phyloP scores from a whole-genome alignment of 2,113 vertebrate genomes.

The Callospermophilus lateralis region DNA sequence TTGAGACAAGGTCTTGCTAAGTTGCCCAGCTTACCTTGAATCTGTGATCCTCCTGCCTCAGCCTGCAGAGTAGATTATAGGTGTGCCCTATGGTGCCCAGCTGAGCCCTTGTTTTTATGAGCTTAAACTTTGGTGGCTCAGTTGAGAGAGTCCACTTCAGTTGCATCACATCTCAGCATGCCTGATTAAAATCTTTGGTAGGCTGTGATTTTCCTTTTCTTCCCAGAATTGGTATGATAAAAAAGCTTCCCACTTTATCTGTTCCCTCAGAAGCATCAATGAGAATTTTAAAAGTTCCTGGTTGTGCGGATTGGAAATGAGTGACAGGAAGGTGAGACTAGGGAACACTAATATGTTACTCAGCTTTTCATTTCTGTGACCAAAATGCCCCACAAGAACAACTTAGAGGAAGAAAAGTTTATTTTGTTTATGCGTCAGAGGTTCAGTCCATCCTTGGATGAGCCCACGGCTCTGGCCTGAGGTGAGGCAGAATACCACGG shows the following conservation, averaged over 20 bases:
- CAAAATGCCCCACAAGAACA: too few relatives aligned
- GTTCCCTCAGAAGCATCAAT: background rate
- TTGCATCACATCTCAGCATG: background rate
- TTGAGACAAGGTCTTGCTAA: too few relatives aligned
- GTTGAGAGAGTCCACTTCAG: background rate
- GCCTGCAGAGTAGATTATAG: too few relatives aligned
- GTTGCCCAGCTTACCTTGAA: too few relatives aligned
- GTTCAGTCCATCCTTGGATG: too few relatives aligned
- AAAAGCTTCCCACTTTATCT: background rate
- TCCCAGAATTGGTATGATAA: background rate
- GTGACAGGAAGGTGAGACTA: background rate
- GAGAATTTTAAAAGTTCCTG: background rate
- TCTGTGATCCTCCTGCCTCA: too few relatives aligned
- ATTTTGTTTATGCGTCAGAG: too few relatives aligned
- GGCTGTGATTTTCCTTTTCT: background rate
- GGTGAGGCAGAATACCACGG: too few relatives aligned
- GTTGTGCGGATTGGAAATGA: background rate
- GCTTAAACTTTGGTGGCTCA: background rate
- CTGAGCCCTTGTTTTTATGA: constrained; percentile 46
- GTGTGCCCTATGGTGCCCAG: background rate
- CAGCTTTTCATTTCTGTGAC: too few relatives aligned
- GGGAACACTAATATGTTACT: too few relatives aligned
- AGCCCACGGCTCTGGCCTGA: too few relatives aligned
- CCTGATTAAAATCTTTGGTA: background rate
- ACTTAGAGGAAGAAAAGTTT: too few relatives aligned